phyloP scores from a whole-genome alignment of 2,113 vertebrate genomes.

The Crotophaga sulcirostris region DNA sequence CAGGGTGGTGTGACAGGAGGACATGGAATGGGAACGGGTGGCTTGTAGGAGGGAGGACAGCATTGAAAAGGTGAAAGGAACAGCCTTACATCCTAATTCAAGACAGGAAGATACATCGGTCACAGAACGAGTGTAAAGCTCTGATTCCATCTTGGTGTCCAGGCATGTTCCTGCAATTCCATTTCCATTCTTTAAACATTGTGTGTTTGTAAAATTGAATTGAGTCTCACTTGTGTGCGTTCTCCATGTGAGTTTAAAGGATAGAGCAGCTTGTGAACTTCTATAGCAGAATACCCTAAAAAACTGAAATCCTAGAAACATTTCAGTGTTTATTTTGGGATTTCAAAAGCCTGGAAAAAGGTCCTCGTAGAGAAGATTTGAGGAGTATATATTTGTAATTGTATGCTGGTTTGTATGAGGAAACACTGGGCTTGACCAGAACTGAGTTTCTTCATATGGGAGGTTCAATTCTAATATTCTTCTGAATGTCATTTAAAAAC shows the following conservation, averaged over 20 bases:
- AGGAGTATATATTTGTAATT: not conserved
- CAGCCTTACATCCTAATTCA: not conserved
- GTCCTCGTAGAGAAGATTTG: not conserved
- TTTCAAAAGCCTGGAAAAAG: not conserved
- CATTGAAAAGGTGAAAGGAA: not conserved
- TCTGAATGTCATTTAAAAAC: not conserved
- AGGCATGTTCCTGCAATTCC: not conserved
- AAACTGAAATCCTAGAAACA: not conserved
- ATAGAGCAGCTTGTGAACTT: not conserved
- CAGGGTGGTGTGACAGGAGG: rapidly evolving
- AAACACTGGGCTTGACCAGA: not conserved
- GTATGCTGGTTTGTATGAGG: not conserved
- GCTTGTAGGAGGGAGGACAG: not conserved
- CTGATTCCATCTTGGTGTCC: not conserved
- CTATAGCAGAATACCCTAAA: not conserved
- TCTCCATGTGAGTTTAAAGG: not conserved
- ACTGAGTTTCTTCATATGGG: not conserved
- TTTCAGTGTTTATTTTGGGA: not conserved
- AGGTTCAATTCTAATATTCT: not conserved
- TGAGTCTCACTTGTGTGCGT: not conserved
- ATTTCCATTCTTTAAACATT: not conserved
- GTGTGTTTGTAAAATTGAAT: not conserved
- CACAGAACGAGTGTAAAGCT: not conserved
- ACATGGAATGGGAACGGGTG: too few relatives aligned
- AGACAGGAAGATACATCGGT: not conserved